Evolutionary conservation across 2,888 invertebrate genomes (phyloP), one percentile per base, ranked within the genome.

Genomic region (Spisula solida): DNA sequence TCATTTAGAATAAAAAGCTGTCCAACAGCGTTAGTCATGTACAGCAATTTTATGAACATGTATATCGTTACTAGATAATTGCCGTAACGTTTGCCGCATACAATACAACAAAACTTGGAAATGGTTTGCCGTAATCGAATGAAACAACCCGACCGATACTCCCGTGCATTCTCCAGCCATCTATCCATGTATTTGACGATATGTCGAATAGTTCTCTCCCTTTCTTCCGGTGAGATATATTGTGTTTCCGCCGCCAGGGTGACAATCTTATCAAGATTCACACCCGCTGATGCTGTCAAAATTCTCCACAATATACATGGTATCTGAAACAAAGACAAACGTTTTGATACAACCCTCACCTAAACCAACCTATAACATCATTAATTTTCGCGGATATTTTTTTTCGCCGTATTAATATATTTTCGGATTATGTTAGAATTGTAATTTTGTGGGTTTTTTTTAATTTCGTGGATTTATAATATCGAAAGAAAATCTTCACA

Each of bases 1-100:
- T 96, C 96, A 94, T 97, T 97, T 79, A 97, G 95, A 87, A 97
- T 95, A 93, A 97, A 97, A 85, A 97, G 95, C 93, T 97, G 97
- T 25, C 97, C 96, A 25, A 97, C 95, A 55, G 97, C 97, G 93
- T 97, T 97, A 85, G 96, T 94, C 90, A 97, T 95, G 91, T 97
- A 97, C 51, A 97, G 93, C 29, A 96, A 91, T 93, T 97, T 97
- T 91, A 96, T 96, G 93, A 97, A 96, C 93, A 97, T 95, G 93
- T 97, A 97, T 81, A 97, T 96, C 29, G 96, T 95, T 20, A 97
- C 96, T 55, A 97, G 96, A 92, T 97, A 97, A 92, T 97, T 97
- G 66, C 97, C 97, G 89, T 96, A 96, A 18, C 96, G 94, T 91
- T 96, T 95, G 14, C 96, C 96, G 91, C 96, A 96, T 12, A 96